Conservation (phyloP, 2,888 invertebrate species). For the Dexiosoma caninum region DNA sequence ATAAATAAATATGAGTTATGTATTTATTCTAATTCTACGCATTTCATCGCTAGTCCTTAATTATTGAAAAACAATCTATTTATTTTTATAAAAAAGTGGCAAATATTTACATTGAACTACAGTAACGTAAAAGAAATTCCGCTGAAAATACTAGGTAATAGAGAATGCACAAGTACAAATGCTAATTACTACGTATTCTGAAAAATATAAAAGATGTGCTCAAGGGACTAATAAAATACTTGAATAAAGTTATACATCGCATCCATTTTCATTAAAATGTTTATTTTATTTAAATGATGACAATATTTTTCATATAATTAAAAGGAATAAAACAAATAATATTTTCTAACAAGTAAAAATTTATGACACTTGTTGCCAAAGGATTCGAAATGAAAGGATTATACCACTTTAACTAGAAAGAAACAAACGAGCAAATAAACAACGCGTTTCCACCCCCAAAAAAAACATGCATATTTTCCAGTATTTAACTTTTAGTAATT, state of each 20-base stretch:
- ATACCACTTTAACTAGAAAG: conserved; percentile 21
- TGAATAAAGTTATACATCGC: conserved; percentile 33
- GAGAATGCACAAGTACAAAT: conserved; percentile 23
- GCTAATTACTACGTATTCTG: conserved; percentile 18
- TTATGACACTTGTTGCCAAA: conserved; percentile 56
- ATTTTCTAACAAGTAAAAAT: conserved; percentile 27
- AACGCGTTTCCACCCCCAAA: neutral
- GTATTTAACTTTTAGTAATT: conserved; percentile 51
- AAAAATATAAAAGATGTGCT: neutral
- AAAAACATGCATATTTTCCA: conserved; percentile 15
- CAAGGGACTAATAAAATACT: conserved; percentile 30
- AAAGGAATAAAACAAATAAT: conserved; percentile 33
- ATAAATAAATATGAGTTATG: too few species aligned
- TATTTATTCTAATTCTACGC: too few species aligned
- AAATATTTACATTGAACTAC: conserved; percentile 3
- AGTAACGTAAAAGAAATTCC: conserved; percentile 18
- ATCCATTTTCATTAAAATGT: conserved; percentile 34
- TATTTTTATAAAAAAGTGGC: neutral
- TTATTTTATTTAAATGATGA: conserved; percentile 26
- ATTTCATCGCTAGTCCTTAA: too few species aligned
- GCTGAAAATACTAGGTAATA: conserved; percentile 11
- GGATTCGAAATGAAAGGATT: conserved; percentile 2
- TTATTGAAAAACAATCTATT: neutral
- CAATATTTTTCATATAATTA: conserved; percentile 57
- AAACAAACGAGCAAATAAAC: neutral